Conservation (phyloP, 2,888 invertebrate species). For the Laspeyria flexula region DNA sequence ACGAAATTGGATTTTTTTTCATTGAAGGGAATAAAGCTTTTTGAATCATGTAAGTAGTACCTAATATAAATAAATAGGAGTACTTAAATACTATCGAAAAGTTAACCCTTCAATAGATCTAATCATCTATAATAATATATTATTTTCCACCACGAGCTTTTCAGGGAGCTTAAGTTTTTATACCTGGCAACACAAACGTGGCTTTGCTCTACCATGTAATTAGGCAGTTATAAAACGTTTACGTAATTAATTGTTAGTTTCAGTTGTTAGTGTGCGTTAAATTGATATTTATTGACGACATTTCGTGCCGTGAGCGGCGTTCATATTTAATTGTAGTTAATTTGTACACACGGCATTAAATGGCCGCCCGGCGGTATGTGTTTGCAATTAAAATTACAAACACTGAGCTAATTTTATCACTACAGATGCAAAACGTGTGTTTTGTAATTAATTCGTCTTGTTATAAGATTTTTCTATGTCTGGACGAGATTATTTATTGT, state of each 20-base stretch:
- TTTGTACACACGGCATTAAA: constrained; percentile 39
- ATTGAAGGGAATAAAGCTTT: too few relatives aligned
- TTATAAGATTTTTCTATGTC: too few relatives aligned
- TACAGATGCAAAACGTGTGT: constrained; percentile 2
- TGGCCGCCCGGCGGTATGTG: constrained; percentile 34
- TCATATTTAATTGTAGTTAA: constrained; percentile 61
- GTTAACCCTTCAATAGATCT: too few relatives aligned
- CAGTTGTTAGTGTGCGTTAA: constrained; percentile 64
- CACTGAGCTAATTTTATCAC: constrained; percentile 18
- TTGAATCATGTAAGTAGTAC: too few relatives aligned
- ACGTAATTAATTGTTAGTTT: constrained; percentile 77
- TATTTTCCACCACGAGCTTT: not conserved
- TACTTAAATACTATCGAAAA: too few relatives aligned
- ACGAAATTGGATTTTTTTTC: too few relatives aligned
- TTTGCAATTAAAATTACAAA: constrained; percentile 40
- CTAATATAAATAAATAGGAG: too few relatives aligned
- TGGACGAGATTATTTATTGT: too few relatives aligned
- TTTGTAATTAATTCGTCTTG: constrained; percentile 8
- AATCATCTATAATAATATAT: too few relatives aligned
- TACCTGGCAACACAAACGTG: constrained; percentile 33
- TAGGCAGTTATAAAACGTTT: constrained; percentile 75
- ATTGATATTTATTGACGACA: constrained; percentile 81
- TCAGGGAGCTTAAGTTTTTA: constrained; percentile 23
- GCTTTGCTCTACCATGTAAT: constrained; percentile 73
- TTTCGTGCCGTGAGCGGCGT: constrained; percentile 65